Base-by-base conservation (phyloP, 1,140 invertebrate genomes). In the Drosophila paulistorum region DNA sequence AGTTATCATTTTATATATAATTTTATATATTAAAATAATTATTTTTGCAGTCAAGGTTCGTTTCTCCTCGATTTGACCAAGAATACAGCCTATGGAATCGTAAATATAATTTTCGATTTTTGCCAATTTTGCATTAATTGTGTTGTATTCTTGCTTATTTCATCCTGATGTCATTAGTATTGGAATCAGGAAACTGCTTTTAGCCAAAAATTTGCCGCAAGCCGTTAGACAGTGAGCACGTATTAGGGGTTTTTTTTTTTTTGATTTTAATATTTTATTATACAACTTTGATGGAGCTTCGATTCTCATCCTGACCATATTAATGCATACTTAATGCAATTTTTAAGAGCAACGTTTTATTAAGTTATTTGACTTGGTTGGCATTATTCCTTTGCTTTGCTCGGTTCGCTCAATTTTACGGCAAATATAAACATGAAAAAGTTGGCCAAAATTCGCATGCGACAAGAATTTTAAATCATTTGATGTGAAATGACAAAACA, bases 321-420 rank as follows among this genome's bases (percentile, higher is more conserved):
- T 83, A 87, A 87, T 87, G 73, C 83, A 87, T 87, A 89, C 74
- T 89, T 83, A 89, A 87, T 87, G 83, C 83, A 86, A 86, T 86
- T 81, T 85, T 86, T 86, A 86, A 69, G 78, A 76, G 54, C 66
- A 23, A 57, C 82, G 83, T 86, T 87, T 75, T 63, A 66, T 66
- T 30, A 75, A 76, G 68, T 79, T 82, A 84, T 84, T 81, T 69
- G 57, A 59, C 54, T 66, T 59, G 68, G 35, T 9, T 42, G 66
- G 71, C 68, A 17, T 30, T 30, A 30, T 17, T 11, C 20, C 23
- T 11, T 11, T 11, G 17, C 11, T 39, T 11, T 39, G 3, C 11
- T 37, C 35, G 1, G 10, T 39, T 51, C 17, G 45, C 45, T 51
- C 45, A 51, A 83, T 87, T 30, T 86, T 77, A 86, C 70, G 79